These are phyloP conservation scores for Nyctibius grandis DNA, from an alignment of 2,797 vertebrate genomes.

Conservation along the genomic window DNA sequence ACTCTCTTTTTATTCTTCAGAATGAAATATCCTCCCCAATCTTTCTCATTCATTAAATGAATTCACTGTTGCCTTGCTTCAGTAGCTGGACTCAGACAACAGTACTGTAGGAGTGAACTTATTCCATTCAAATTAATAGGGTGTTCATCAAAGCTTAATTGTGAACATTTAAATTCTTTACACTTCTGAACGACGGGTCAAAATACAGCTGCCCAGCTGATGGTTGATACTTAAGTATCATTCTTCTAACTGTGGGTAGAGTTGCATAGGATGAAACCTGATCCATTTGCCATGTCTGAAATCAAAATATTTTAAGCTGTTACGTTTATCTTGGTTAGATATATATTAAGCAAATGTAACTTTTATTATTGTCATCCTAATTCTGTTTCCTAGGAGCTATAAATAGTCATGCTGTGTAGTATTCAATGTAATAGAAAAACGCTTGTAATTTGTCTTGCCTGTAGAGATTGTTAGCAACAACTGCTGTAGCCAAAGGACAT, in stretches of 20 bases:
- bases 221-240: background rate
- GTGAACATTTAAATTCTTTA: conserved; percentile 1
- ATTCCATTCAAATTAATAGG: background rate
- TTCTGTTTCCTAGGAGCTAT: background rate
- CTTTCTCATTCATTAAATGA: background rate
- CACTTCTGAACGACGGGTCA: background rate
- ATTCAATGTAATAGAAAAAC: background rate
- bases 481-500: background rate
- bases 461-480: background rate
- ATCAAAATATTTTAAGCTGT: conserved; percentile 4
- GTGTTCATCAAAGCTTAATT: conserved; percentile 6
- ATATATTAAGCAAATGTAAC: background rate
- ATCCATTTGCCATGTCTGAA: background rate
- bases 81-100: background rate
- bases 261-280: background rate
- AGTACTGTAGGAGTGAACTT: background rate
- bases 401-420: background rate
- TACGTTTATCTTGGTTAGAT: background rate
- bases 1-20: background rate
- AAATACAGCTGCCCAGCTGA: background rate
- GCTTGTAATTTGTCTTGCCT: background rate
- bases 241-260: background rate
- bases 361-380: background rate
- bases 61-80: background rate
- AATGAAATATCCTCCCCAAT: background rate